These are phyloP conservation scores for Atrichornis clamosus DNA, from an alignment of 2,113 vertebrate species.

Conservation along the genomic window DNA sequence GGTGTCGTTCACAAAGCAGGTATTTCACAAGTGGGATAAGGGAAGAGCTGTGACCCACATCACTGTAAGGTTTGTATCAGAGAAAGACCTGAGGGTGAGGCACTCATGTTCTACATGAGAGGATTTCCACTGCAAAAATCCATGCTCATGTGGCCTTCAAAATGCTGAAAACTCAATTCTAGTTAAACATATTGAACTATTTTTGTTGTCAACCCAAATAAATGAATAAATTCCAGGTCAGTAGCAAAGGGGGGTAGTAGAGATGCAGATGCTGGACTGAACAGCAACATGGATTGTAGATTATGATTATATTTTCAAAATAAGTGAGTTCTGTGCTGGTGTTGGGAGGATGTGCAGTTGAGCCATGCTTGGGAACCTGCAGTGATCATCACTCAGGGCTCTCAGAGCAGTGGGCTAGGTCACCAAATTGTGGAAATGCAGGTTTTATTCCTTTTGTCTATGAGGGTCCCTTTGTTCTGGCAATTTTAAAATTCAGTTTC, in stretches of 20 bases:
- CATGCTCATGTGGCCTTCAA: not conserved
- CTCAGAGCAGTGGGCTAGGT: not conserved
- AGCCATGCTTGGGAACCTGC: not conserved
- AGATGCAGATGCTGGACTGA: not conserved
- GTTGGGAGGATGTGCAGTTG: not conserved
- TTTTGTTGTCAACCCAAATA: not conserved
- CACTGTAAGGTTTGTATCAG: not conserved
- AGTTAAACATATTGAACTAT: not conserved
- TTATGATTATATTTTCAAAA: not conserved
- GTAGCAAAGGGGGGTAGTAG: not conserved
- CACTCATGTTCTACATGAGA: rapidly evolving
- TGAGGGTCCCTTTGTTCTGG: not conserved
- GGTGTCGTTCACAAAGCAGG: not conserved
- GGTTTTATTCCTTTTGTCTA: not conserved
- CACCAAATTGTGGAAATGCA: not conserved
- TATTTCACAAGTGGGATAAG: not conserved
- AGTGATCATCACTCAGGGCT: not conserved
- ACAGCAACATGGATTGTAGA: not conserved
- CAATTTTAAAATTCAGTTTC: not conserved
- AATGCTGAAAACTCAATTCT: not conserved
- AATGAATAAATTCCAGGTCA: not conserved
- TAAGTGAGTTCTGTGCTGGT: not conserved
- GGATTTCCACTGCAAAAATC: not conserved
- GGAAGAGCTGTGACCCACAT: not conserved
- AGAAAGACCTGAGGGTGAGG: not conserved